These are phyloP conservation scores for Myotis lucifugus DNA, from an alignment of 2,113 vertebrate genomes.

Conservation along the genomic window DNA sequence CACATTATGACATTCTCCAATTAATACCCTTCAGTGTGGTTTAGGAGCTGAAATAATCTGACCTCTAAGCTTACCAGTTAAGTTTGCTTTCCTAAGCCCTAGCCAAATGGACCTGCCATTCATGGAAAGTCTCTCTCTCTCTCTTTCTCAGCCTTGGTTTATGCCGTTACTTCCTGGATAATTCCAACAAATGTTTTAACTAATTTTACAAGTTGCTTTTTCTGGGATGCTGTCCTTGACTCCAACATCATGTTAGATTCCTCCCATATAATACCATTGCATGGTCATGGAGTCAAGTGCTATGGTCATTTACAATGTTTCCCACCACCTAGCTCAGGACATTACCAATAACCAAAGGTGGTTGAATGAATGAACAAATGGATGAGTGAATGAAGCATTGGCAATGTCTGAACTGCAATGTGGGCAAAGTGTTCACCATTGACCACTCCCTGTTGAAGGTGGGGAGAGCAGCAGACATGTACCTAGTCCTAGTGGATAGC, in stretches of 20 bases:
- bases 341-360: not conserved
- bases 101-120: not conserved
- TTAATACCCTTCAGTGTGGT: not conserved
- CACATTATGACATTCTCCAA: no score
- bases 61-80: not conserved
- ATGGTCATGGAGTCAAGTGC: rapidly evolving
- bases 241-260: not conserved
- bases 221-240: not conserved
- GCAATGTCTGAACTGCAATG: not conserved
- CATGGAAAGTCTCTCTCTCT: no score
- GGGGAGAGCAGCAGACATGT: no score
- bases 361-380: not conserved
- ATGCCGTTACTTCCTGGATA: not conserved
- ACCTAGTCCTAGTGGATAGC: rapidly evolving
- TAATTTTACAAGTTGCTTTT: not conserved
- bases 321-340: not conserved
- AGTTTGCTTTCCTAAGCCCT: not conserved
- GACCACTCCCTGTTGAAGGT: not conserved
- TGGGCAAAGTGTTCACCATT: not conserved
- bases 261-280: no score
- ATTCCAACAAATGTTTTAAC: not conserved
- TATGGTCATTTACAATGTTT: no score
- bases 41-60: not conserved
- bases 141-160: not conserved
- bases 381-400: not conserved